phyloP scores from a whole-genome alignment of 2,797 vertebrate species.

The Aldrovandia affinis region DNA sequence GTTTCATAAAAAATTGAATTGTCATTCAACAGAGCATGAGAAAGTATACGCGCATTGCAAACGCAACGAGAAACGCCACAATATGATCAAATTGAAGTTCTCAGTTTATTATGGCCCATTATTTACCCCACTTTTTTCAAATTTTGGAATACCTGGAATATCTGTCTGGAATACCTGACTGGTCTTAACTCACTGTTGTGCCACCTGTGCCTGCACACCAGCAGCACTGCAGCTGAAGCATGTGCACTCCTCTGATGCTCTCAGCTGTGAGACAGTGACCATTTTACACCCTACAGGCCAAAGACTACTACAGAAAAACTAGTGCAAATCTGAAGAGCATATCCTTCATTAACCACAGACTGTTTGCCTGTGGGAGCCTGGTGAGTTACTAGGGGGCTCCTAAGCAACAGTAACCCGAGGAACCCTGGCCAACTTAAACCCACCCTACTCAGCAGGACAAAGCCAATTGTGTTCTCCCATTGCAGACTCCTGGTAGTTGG shows the following conservation, averaged over 20 bases:
- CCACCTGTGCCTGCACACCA: no score
- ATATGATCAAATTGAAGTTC: constrained; percentile 8
- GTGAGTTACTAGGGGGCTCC: not conserved
- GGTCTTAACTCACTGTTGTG: not conserved
- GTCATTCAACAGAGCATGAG: not conserved
- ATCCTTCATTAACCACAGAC: not conserved
- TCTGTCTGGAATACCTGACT: no score
- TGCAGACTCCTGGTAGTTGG: not conserved
- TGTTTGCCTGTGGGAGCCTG: not conserved
- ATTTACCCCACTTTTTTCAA: not conserved
- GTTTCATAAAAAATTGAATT: not conserved
- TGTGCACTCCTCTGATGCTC: no score
- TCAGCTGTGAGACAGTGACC: no score
- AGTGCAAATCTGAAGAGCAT: not conserved
- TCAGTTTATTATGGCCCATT: not conserved
- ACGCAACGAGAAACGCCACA: constrained; percentile 30
- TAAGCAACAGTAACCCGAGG: not conserved
- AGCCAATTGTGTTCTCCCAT: not conserved
- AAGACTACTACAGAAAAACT: no score
- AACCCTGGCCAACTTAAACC: not conserved
- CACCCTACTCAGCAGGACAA: not conserved
- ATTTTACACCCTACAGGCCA: no score
- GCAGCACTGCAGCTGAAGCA: no score
- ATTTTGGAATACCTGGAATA: not conserved
- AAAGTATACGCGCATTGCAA: constrained; percentile 35